Percentiles rank a stretch among this genome's conserved stretches.
These are phyloP conservation scores for Chironomus tentans DNA, from an alignment of 2,888 invertebrate genomes.

Conservation along the genomic window DNA sequence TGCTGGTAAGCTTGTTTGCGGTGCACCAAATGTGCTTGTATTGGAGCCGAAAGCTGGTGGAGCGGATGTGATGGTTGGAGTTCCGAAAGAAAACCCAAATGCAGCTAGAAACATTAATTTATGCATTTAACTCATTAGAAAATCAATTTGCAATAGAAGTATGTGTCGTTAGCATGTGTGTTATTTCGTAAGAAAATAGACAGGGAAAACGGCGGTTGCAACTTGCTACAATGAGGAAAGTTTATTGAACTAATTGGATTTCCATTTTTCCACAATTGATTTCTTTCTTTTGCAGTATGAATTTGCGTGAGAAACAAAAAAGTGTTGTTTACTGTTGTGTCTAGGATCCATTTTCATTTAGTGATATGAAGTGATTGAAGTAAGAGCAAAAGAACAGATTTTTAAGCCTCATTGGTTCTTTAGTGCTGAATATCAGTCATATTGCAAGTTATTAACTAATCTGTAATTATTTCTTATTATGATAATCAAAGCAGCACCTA, in stretches of 20 bases:
- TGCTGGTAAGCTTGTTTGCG: constrained; percentile 32
- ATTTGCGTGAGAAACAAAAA: not conserved
- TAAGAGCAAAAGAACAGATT: too few relatives aligned
- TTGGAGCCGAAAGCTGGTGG: constrained; percentile 35
- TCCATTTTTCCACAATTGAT: not conserved
- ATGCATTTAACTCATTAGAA: not conserved
- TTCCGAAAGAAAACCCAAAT: constrained; percentile 30
- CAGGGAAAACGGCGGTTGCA: too few relatives aligned
- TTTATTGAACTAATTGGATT: not conserved
- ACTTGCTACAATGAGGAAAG: not conserved
- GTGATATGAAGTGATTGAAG: not conserved
- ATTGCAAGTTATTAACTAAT: too few relatives aligned
- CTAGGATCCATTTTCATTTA: not conserved
- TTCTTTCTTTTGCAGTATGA: not conserved
- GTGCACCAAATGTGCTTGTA: constrained; percentile 30
- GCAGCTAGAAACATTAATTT: not conserved
- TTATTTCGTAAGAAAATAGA: too few relatives aligned
- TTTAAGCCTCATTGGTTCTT: too few relatives aligned
- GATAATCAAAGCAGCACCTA: too few relatives aligned
- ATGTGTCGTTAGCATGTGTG: too few relatives aligned
- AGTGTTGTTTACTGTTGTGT: not conserved
- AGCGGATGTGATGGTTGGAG: constrained; percentile 30
- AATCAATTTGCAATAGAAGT: too few relatives aligned
- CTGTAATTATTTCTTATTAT: too few relatives aligned
- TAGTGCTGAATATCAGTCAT: too few relatives aligned